Evolutionary conservation across 2,113 vertebrate genomes (phyloP).

Genomic region (Cavia aperea): DNA sequence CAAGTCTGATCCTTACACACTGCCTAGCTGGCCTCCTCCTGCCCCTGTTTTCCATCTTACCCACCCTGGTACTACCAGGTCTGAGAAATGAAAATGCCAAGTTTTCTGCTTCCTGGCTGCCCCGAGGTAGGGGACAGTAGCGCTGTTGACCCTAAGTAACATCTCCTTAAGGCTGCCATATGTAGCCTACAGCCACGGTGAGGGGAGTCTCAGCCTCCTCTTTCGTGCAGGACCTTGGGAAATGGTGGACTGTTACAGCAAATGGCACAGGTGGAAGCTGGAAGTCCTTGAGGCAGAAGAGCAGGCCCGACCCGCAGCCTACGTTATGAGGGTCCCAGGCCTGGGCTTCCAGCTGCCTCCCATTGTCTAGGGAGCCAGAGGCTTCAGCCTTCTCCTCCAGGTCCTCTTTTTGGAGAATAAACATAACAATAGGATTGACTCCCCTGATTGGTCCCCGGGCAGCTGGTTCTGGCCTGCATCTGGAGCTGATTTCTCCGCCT

Average conservation of each 20-base stretch:
- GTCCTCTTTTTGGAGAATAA: conserved; percentile 51
- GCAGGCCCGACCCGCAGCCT: background rate
- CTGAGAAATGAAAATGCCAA: background rate
- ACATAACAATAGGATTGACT: conserved; percentile 63
- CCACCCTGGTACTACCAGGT: background rate
- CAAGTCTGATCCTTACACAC: background rate
- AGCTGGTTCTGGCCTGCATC: conserved; percentile 55
- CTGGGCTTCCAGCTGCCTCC: conserved; percentile 42
- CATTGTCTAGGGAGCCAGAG: conserved; percentile 45
- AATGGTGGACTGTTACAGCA: background rate
- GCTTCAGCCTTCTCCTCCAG: background rate
- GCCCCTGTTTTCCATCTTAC: background rate
- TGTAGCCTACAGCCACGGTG: background rate
- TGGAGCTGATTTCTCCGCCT: conserved; percentile 54
- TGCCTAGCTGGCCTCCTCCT: background rate
- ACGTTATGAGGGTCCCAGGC: background rate
- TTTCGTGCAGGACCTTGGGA: background rate
- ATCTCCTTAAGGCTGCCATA: background rate
- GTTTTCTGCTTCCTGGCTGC: background rate
- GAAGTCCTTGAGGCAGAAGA: background rate
- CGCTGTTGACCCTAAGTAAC: background rate
- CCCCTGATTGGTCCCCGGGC: conserved; percentile 41
- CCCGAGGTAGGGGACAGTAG: background rate
- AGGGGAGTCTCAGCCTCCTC: background rate
- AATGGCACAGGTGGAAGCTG: background rate